Evolutionary conservation across 2,888 invertebrate genomes (phyloP).

Genomic region (Amitus sp.): DNA sequence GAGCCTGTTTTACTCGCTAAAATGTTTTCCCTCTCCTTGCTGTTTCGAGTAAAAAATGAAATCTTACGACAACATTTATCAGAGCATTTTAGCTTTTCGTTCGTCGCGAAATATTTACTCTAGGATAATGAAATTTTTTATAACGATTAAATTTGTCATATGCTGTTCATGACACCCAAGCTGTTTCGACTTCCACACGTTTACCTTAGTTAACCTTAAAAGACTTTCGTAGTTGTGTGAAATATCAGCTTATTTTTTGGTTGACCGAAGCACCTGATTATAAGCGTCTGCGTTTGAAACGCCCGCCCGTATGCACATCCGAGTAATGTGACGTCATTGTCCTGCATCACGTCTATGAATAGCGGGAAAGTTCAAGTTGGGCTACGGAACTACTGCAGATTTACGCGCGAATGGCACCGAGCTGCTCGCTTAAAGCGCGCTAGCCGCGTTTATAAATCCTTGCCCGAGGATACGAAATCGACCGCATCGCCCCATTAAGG

Average conservation of each 20-base stretch:
- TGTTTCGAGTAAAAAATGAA: no score
- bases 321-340: constrained; percentile 46
- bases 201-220: no score
- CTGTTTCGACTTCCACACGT: no score
- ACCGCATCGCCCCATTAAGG: constrained; percentile 1
- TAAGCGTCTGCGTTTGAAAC: constrained; percentile 12
- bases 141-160: no score
- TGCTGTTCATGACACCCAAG: no score
- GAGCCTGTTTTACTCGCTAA: no score
- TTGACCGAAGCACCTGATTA: constrained; percentile 1
- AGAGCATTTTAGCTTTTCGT: no score
- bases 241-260: neutral
- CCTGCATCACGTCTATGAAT: constrained; percentile 49
- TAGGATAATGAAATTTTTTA: no score
- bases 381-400: constrained; percentile 38
- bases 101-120: no score
- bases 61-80: no score
- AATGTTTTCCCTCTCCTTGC: no score
- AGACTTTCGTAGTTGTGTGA: neutral
- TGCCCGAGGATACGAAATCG: neutral
- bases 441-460: constrained; percentile 4
- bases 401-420: constrained; percentile 15
- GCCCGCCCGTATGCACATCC: constrained; percentile 43
- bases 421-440: constrained; percentile 7
- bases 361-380: constrained; percentile 55